These are phyloP conservation scores for Bombyx mori DNA, from an alignment of 1,140 invertebrate genomes.

Conservation along the genomic window ASM3026992v2 NC_085117.1:1789501-1790000, in stretches of 20 bases:
- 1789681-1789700: conserved; percentile 41
- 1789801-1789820: conserved; percentile 10
- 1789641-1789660: conserved; percentile 50
- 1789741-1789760: conserved; percentile 53
- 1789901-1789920: background rate
- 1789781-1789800: conserved; percentile 43
- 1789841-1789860: conserved; percentile 32
- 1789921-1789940: conserved; percentile 6
- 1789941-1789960: conserved; percentile 19
- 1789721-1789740: conserved; percentile 47
- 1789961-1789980: conserved; percentile 1
- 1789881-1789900: background rate
- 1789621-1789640: conserved; percentile 32
- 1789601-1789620: conserved; percentile 60
- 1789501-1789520: too few relatives aligned
- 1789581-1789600: conserved; percentile 30
- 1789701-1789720: conserved; percentile 44
- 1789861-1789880: conserved; percentile 32
- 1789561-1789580: conserved; percentile 11
- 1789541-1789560: background rate
- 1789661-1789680: conserved; percentile 41
- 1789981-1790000: background rate
- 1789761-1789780: conserved; percentile 58
- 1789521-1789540: too few relatives aligned
- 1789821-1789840: conserved; percentile 9